Evolutionary conservation across 2,797 vertebrate species (phyloP), one percentile per base, ranked within the genome.

Genomic region (Limosa lapponica): DNA sequence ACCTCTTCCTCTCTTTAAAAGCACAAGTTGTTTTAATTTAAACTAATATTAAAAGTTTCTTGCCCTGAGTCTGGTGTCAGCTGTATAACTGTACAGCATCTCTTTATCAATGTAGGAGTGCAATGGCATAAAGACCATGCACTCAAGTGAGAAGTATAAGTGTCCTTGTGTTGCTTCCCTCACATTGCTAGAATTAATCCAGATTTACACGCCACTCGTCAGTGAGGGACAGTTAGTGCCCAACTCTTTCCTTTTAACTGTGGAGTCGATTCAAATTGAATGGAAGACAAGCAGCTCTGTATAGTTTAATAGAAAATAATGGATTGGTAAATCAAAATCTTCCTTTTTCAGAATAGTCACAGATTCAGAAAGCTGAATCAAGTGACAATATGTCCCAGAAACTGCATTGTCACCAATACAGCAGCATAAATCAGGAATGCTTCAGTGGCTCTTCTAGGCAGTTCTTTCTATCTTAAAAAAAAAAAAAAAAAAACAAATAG

Each of bases 21-120:
- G 41, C 55, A 79, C 32, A 43, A 61, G 49, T 95, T 95, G 64
- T 87, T 93, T 87, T 94, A 82, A 93, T 92, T 95, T 81, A 94
- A 95, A 81, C 74, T 65, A 27, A 77, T 89, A 82, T 46, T 77
- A 65, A 67, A 77, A 69, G 48, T 90, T 83, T 73, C 80, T 82
- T 93, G 36, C n/a, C 58, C 37, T 1, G 6, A 52, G 22, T 23
- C 48, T 82, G 44, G 17, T 77, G 46, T 49, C 19, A 3, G 59
- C 67, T 89, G 10, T 41, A 46, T 20, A 77, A 79, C 23, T 59
- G n/a, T 22, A 79, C 44, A 79, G 30, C 10, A 2, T 49, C 39
- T 91, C 54, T 93, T 88, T 90, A 95, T 64, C 82, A 49, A 7
- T 3, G 41, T 32, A 59, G n/a, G 59, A 74, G 34, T 46, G 28